Base-by-base conservation (phyloP, 2,797 vertebrate genomes). In the Syngnathus acus region DNA sequence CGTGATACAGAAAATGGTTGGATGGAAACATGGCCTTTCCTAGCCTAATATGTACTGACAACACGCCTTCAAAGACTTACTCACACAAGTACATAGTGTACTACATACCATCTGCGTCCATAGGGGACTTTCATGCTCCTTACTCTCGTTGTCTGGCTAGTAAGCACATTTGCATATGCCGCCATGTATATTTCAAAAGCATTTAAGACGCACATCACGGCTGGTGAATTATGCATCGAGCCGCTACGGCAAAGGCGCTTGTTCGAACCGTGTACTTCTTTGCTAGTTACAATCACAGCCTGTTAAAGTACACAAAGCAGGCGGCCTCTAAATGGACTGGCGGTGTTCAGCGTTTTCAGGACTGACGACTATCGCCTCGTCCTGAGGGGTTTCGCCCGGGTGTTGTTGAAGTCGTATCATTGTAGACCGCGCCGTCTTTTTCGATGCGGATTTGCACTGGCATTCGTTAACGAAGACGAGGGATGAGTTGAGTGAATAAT, bases 171-270 rank as follows among this genome's bases (percentile, higher is more conserved):
- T 96, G 93, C 95, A 96, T 96, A 95, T 92, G 92, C 93, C 90
- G 90, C 91, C 83, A 94, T 96, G 93, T 94, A 96, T 95, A 94
- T 96, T 97, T 98, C 92, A 95, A 90, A 87, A 90, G 91, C 88
- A 79, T 95, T 95, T 95, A 93, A 95, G 94, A 93, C 84, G 73
- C 88, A 85, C 91, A 92, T 94, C 93, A 94, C 91, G 87, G 85
- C 83, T 88, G 83, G 81, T 97, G 91, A 95, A 96, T 97, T 94
- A 96, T 97, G 94, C 93, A 97, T 95, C 90, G 88, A 76, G 64
- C 78, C 53, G 76, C 76, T 90, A 93, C 91, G 91, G 92, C 89
- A 83, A 64, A 90, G 90, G 84, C 86, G 88, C 92, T 90, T 92
- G 91, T 93, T 92, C 93, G 75, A 87, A 88, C 81, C 77, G 81